Conservation (phyloP, 2,113 vertebrate genomes). For the Eudyptes chrysolophus region DNA sequence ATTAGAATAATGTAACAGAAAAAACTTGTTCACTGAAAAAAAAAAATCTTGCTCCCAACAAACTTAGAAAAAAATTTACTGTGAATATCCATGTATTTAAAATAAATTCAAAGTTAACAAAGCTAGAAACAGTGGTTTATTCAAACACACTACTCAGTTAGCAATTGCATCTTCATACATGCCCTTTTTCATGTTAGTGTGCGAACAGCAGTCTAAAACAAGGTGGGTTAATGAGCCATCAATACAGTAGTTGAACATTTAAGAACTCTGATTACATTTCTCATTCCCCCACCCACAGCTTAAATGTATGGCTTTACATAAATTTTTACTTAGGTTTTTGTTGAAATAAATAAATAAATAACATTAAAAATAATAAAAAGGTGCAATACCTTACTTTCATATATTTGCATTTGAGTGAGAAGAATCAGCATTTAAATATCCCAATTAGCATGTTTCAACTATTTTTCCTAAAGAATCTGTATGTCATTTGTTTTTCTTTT, state of each 20-base stretch:
- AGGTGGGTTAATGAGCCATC: slow-evolving; percentile 4
- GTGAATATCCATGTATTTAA: not conserved
- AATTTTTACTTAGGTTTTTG: not conserved
- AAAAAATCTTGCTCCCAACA: not conserved
- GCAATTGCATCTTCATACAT: not conserved
- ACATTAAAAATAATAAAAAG: not conserved
- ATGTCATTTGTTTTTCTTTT: not conserved
- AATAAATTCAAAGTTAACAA: slow-evolving; percentile 2
- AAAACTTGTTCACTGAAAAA: not conserved
- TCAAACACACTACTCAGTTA: not conserved
- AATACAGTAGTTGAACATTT: not conserved
- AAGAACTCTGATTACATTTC: not conserved
- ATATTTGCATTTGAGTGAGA: not conserved
- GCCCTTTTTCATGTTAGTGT: not conserved
- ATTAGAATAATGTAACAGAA: not conserved
- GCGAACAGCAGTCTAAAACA: not conserved
- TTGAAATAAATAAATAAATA: not conserved
- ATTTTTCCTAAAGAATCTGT: not conserved
- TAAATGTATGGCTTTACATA: not conserved
- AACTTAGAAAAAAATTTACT: not conserved
- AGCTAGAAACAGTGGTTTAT: not conserved
- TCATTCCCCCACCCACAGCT: not conserved
- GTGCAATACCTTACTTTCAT: not conserved
- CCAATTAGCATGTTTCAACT: not conserved
- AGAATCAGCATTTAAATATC: not conserved